These are phyloP conservation scores for Carabus problematicus DNA, from an alignment of 2,888 invertebrate genomes.

Conservation along the genomic window DNA sequence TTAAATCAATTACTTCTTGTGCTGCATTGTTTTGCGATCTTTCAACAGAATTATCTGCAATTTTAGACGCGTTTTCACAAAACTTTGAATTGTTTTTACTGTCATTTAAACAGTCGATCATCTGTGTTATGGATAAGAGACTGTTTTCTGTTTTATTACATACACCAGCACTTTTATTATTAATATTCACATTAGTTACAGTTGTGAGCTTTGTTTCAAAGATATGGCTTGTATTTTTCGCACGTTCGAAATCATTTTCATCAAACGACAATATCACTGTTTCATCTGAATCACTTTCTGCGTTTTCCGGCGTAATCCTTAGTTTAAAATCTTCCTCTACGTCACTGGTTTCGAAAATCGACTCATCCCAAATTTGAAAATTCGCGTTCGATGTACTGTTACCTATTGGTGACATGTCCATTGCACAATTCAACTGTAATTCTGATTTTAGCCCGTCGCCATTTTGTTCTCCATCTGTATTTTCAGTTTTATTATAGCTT, in stretches of 20 bases:
- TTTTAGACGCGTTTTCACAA: too few species aligned
- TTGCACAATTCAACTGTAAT: too few species aligned
- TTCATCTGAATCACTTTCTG: conserved; percentile 43
- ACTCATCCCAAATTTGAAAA: conserved; percentile 33
- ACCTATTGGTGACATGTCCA: too few species aligned
- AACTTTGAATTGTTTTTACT: not conserved
- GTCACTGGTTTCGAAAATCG: conserved; percentile 30
- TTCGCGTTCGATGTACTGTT: not conserved
- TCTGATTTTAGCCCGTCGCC: too few species aligned
- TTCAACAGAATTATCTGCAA: too few species aligned
- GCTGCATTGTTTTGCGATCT: too few species aligned
- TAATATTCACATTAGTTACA: not conserved
- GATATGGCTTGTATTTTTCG: not conserved
- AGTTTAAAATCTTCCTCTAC: conserved; percentile 15
- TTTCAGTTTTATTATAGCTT: too few species aligned
- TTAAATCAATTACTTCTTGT: too few species aligned
- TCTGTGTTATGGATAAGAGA: conserved; percentile 61
- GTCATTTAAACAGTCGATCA: conserved; percentile 53
- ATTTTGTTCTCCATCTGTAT: too few species aligned
- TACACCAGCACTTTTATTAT: conserved; percentile 48
- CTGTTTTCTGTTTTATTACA: conserved; percentile 54
- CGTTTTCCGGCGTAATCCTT: not conserved
- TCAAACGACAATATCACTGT: conserved; percentile 48
- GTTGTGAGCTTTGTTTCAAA: too few species aligned
- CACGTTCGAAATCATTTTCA: conserved; percentile 39